Conservation (phyloP, 1,140 invertebrate genomes). For the Drosophila arawakana region DNA sequence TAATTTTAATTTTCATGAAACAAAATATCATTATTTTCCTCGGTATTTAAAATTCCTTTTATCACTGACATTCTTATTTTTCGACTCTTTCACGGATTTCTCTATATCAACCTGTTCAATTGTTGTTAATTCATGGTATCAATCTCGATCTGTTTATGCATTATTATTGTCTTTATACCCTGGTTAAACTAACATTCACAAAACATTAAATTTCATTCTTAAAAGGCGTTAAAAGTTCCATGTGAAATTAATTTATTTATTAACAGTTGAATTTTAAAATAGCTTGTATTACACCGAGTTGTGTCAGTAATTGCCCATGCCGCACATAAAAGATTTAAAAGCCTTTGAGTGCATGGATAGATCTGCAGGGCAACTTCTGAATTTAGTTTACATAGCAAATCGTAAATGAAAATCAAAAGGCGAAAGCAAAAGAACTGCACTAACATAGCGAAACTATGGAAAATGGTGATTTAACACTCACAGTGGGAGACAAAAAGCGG, state of each 20-base stretch:
- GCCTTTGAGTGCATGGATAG: not conserved
- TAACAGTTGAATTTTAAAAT: not conserved
- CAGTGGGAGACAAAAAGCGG: not conserved
- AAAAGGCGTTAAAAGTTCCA: not conserved
- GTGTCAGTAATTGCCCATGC: not conserved
- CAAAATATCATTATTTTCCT: too few relatives aligned
- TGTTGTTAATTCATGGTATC: too few relatives aligned
- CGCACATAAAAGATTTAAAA: not conserved
- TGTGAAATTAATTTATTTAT: not conserved
- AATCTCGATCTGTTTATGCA: too few relatives aligned
- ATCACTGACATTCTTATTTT: too few relatives aligned
- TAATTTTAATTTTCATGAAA: too few relatives aligned
- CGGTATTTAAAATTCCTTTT: too few relatives aligned
- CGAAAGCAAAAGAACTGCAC: conserved; percentile 22
- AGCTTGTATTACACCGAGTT: not conserved
- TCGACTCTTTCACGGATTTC: too few relatives aligned
- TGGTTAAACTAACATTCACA: too few relatives aligned
- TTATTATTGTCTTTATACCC: too few relatives aligned
- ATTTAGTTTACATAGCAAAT: conserved; percentile 40
- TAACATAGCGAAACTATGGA: conserved; percentile 39
- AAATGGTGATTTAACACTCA: conserved; percentile 5
- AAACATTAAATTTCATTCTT: not conserved
- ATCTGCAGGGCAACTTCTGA: conserved; percentile 5
- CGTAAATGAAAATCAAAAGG: conserved; percentile 67
- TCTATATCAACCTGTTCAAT: too few relatives aligned